Conservation (phyloP, 1,140 invertebrate genomes). For the Dendroctonus valens region DNA sequence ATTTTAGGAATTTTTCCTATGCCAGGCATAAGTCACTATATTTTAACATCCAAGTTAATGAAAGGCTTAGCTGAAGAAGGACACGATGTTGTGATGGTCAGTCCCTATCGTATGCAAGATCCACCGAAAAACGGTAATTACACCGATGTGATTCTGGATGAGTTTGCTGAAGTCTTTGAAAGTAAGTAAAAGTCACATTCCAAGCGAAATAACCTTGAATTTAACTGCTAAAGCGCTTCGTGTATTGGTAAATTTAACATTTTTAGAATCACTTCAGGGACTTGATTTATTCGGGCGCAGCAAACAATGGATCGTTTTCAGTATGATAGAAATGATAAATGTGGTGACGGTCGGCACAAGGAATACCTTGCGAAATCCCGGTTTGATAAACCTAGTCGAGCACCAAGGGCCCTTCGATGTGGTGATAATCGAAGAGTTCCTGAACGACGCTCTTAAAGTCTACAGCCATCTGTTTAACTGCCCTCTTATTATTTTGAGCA, state of each 20-base stretch:
- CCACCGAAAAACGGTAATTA: slow-evolving; percentile 27
- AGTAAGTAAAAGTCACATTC: slow-evolving; percentile 18
- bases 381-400: slow-evolving; percentile 30
- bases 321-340: neutral
- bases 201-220: too few species aligned
- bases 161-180: slow-evolving; percentile 24
- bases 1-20: slow-evolving; percentile 54
- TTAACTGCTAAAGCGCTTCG: too few species aligned
- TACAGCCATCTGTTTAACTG: slow-evolving; percentile 34
- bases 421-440: slow-evolving; percentile 39
- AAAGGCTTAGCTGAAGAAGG: slow-evolving; percentile 56
- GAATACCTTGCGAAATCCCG: slow-evolving; percentile 9
- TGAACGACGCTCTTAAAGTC: slow-evolving; percentile 29
- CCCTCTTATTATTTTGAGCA: slow-evolving; percentile 41
- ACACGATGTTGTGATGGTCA: slow-evolving; percentile 59
- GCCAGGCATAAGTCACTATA: slow-evolving; percentile 56
- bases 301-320: too few species aligned
- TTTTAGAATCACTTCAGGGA: neutral
- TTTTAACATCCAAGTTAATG: slow-evolving; percentile 56
- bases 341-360: neutral
- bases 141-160: slow-evolving; percentile 26
- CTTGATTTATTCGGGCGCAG: neutral
- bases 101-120: slow-evolving; percentile 53
- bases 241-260: neutral
- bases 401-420: slow-evolving; percentile 37